These are phyloP conservation scores for Harpagifer antarcticus DNA, from an alignment of 2,797 vertebrate genomes.

Conservation along the genomic window DNA sequence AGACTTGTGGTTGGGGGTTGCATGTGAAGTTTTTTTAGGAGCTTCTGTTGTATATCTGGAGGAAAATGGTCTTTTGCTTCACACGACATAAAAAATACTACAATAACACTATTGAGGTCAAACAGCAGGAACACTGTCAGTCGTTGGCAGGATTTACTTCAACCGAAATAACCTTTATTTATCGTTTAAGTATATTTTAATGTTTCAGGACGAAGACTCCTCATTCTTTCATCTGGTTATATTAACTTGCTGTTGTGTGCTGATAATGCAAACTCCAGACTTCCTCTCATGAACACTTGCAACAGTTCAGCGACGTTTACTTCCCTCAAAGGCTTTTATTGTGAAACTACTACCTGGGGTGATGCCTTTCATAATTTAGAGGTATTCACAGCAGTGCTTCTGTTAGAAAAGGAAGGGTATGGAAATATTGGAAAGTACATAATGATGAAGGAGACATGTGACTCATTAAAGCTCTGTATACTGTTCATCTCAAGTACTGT, in stretches of 20 bases:
- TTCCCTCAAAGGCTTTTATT: constrained; percentile 35
- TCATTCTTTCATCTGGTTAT: not conserved
- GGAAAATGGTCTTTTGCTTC: not conserved
- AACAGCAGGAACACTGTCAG: not conserved
- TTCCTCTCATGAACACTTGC: constrained; percentile 25
- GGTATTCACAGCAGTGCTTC: not conserved
- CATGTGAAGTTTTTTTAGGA: not conserved
- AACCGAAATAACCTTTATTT: not conserved
- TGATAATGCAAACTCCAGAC: constrained; percentile 28
- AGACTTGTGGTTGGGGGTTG: not conserved
- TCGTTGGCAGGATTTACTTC: accelerated
- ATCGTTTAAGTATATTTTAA: not conserved
- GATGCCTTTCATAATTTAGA: constrained; percentile 21
- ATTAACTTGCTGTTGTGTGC: constrained; percentile 8
- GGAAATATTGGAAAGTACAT: not conserved
- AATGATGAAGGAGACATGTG: not conserved
- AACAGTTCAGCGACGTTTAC: constrained; percentile 4
- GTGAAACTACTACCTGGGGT: constrained; percentile 15
- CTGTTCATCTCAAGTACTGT: too few species aligned
- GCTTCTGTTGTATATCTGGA: not conserved
- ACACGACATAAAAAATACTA: not conserved
- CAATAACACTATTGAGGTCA: accelerated
- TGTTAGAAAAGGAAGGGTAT: not conserved
- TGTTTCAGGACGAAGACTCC: constrained; percentile 7
- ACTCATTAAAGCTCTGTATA: not conserved